Evolutionary conservation across 2,797 vertebrate species (phyloP).

Genomic region (Apogon talboti): DNA sequence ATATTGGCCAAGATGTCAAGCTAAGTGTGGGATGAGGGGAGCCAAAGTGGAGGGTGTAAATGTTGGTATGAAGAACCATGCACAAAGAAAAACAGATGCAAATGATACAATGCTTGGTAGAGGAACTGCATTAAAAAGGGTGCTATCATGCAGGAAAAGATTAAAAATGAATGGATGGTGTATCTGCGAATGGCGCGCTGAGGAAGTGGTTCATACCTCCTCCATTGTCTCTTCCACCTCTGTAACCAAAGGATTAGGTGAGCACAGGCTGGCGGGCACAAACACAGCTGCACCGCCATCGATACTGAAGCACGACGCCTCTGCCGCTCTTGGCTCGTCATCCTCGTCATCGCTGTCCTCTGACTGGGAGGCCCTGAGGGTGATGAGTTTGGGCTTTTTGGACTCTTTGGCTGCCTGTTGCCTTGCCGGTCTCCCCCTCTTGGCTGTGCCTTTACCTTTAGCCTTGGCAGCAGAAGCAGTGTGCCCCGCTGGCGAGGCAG

Average conservation of each 20-base stretch:
- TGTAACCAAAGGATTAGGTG: constrained; percentile 79
- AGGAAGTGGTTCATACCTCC: too few species aligned
- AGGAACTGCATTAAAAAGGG: constrained; percentile 17
- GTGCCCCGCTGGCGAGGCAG: constrained; percentile 21
- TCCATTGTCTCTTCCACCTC: constrained; percentile 93
- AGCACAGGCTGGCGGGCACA: constrained; percentile 89
- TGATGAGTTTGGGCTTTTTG: constrained; percentile 86
- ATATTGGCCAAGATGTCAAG: constrained; percentile 89
- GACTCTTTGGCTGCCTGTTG: constrained; percentile 71
- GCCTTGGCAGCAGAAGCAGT: constrained; percentile 29
- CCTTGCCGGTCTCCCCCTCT: constrained; percentile 75
- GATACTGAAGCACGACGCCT: constrained; percentile 77
- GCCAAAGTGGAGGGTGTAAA: constrained; percentile 46
- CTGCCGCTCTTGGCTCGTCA: constrained; percentile 62
- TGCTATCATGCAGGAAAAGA: background rate
- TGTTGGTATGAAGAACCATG: constrained; percentile 66
- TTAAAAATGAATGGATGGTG: constrained; percentile 8
- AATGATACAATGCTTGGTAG: constrained; percentile 20
- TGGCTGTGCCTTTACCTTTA: constrained; percentile 53
- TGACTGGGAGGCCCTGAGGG: constrained; percentile 86
- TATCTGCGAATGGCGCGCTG: background rate
- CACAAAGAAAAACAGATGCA: constrained; percentile 47
- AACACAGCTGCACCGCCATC: constrained; percentile 88
- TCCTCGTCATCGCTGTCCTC: constrained; percentile 82
- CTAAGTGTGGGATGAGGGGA: constrained; percentile 74